Base-by-base conservation (phyloP, 2,888 invertebrate genomes). In the Sphaerophoria taeniata region DNA sequence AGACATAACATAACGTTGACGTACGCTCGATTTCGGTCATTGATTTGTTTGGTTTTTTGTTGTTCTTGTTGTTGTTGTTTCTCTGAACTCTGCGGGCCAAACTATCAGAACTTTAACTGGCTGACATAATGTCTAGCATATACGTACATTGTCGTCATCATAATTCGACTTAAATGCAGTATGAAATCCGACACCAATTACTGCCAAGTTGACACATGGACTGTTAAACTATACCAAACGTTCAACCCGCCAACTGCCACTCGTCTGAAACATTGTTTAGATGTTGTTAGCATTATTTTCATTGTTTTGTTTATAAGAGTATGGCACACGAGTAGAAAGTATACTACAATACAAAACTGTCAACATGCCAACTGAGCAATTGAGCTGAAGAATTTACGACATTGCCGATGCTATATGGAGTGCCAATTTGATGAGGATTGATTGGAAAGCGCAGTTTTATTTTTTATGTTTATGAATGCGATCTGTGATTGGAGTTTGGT, bases 171-270 rank as follows among this genome's bases (percentile, higher is more conserved):
- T 43, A 31, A 51, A 39, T 43, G 67, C 24, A 24, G 49, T 49
- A 58, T 82, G 82, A 63, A 82, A 82, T 77, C 70, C 69, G 78
- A 82, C 77, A 82, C 82, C 77, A 82, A 82, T 82, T 76, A 55
- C 65, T 76, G 81, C 71, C 77, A 73, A 77, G 77, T 73, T 73
- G 78, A 81, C 81, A 77, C 77, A 82, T 77, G 71, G 72, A 56
- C 74, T 24, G 63, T 60, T 24, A 14, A 14, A 71, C 72, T 61
- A 24, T 24, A 70, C 43, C 47, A 39, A 70, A 55, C 34, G 82
- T 77, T 24, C 24, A 1, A 24, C 24, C 24, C 24, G 24, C 24
- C 76, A 39, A 9, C 24, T 24, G 24, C 24, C 24, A 24, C 24
- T 24, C 43, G 43, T 43, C 77, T 72, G 73, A 69, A 72, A 70